These are phyloP conservation scores for Thymallus thymallus DNA, from an alignment of 2,113 vertebrate species.

Conservation along the genomic window DNA sequence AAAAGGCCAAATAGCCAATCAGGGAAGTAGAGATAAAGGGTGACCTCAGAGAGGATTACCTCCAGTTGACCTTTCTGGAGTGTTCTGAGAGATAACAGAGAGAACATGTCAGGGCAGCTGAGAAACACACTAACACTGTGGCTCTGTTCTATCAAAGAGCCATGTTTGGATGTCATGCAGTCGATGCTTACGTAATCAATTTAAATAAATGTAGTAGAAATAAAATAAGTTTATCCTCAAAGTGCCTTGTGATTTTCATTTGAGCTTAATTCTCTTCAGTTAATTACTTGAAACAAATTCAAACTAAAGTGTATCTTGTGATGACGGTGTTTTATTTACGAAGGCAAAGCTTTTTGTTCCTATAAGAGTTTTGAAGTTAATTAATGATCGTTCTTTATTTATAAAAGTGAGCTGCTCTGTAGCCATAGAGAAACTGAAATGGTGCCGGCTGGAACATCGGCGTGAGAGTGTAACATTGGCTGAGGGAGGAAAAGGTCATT, in stretches of 20 bases:
- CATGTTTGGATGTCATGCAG: neutral
- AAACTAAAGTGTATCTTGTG: constrained; percentile 26
- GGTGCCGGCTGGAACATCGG: neutral
- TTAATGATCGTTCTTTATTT: constrained; percentile 12
- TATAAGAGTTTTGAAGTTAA: constrained; percentile 19
- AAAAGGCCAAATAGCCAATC: neutral
- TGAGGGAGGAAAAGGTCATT: constrained; percentile 13
- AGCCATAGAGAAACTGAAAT: neutral
- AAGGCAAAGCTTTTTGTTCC: neutral
- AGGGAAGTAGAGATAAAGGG: neutral
- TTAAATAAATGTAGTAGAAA: neutral
- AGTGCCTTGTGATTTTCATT: constrained; percentile 13
- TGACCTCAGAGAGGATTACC: neutral
- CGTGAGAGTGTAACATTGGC: neutral
- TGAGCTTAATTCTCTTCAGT: constrained; percentile 13
- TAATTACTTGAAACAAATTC: constrained; percentile 15
- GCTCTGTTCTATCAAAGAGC: neutral
- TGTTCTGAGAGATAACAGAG: neutral
- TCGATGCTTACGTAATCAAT: neutral
- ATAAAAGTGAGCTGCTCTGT: neutral
- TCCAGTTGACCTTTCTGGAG: neutral
- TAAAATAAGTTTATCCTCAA: neutral
- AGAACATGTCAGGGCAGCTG: neutral
- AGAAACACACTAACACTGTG: neutral
- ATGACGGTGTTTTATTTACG: neutral